Evolutionary conservation across 2,888 invertebrate species (phyloP).

Genomic region (Tenthredo livida): DNA sequence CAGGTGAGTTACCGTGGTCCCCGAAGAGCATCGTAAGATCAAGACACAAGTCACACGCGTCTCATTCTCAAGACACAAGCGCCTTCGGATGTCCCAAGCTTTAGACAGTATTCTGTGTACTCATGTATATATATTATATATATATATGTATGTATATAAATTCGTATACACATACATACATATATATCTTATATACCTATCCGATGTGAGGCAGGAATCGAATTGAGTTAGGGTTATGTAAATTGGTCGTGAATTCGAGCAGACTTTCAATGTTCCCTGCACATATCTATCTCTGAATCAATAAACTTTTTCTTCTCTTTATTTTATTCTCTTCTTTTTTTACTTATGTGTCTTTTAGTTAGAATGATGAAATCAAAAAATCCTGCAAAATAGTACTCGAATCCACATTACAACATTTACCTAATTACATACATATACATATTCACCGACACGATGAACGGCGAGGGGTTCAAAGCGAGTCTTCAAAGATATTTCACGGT

Average conservation of each 20-base stretch:
- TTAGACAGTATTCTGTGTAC: background rate
- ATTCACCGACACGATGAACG: too few relatives aligned
- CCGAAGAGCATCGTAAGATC: conserved; percentile 51
- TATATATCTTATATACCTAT: conserved; percentile 52
- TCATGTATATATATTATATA: too few relatives aligned
- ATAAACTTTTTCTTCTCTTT: conserved; percentile 51
- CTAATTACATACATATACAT: too few relatives aligned
- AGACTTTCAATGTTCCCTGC: conserved; percentile 59
- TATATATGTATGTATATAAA: background rate
- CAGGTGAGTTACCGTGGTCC: conserved; percentile 40
- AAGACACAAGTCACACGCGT: conserved; percentile 53
- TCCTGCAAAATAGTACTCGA: too few relatives aligned
- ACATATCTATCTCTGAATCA: conserved; percentile 59
- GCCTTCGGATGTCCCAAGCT: conserved; percentile 30
- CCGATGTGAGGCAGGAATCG: conserved; percentile 64
- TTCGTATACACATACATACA: background rate
- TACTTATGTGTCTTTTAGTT: background rate
- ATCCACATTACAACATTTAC: too few relatives aligned
- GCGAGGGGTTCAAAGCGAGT: too few relatives aligned
- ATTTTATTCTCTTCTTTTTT: background rate
- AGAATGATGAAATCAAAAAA: background rate
- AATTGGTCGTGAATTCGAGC: conserved; percentile 64
- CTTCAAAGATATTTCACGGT: background rate
- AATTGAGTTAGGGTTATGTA: conserved; percentile 69
- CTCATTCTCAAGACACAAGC: conserved; percentile 48